Base-by-base conservation (phyloP, 2,888 invertebrate species). In the Lasius platythorax region DNA sequence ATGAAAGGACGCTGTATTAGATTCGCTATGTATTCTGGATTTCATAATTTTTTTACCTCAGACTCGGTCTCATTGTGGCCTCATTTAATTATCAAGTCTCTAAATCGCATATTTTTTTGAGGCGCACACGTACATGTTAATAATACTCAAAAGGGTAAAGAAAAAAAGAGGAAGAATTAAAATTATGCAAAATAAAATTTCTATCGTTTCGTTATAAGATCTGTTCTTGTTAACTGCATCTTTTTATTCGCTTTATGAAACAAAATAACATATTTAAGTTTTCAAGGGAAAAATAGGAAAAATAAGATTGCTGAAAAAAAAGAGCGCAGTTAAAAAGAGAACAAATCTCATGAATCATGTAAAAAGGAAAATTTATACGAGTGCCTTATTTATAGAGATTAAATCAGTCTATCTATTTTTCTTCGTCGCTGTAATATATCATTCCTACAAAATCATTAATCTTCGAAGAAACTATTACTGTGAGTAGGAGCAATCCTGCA, bases 371-470 rank as follows among this genome's bases (percentile, higher is more conserved):
- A 72, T 70, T 58, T 79, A 72, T 46, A 72, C 12, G 4, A 56
- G 11, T 33, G 15, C 30, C 5, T 79, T 79, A 61, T 79, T 79
- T 61, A 61, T 72, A 79, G 33, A 43, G 58, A 61, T 58, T 46
- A 72, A 72, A 61, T 3, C 37, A 72, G 43, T 5, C 3, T 78
- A 12, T 68, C 56, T 68, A 78, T 72, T 72, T 70, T 37, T 79
- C 70, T 79, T 72, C 15, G 4, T 18, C 8, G 23, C 18, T 37
- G 46, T 53, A 58, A 46, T 61, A 79, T 61, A 61, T 79, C n/a
- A 72, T 72, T 79, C 72, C 33, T 23, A 18, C 46, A 33, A 72
- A 79, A 18, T 72, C 56, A 70, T 46, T 72, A 58, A 18, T 72
- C 30, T 43, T 15, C 50, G 0, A 30, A 58, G 30, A 53, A 33